Evolutionary conservation across 2,888 invertebrate genomes (phyloP).

Genomic region (Dugesia japonica): DNA sequence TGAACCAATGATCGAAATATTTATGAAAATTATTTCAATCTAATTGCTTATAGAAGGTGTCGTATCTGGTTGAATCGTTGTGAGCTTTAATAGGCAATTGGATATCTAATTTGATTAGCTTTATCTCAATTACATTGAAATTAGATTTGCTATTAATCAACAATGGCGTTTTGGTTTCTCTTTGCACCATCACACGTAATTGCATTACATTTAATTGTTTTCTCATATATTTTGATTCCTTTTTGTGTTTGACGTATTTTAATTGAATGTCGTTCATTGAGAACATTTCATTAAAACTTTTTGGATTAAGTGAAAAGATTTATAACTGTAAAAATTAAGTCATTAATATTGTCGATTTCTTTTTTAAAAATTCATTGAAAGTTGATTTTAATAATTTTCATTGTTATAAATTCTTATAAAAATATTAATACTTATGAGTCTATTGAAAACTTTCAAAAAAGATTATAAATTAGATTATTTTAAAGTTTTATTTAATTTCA

Average conservation of each 20-base stretch:
- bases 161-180: conserved; percentile 17
- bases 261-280: conserved; percentile 10
- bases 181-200: conserved; percentile 13
- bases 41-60: conserved; percentile 11
- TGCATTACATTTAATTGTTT: conserved; percentile 20
- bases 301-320: no score
- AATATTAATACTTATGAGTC: no score
- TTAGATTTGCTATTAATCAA: conserved; percentile 20
- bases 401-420: no score
- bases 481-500: no score
- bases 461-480: no score
- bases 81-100: conserved; percentile 20
- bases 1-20: conserved; percentile 6
- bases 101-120: conserved; percentile 16
- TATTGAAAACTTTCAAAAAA: no score
- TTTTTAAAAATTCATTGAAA: no score
- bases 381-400: no score
- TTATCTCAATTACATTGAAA: conserved; percentile 20
- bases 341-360: no score
- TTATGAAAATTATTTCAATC: conserved; percentile 20
- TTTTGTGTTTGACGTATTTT: conserved; percentile 14
- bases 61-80: not conserved
- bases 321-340: no score
- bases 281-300: not conserved
- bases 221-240: conserved; percentile 9